phyloP scores from a whole-genome alignment of 2,797 vertebrate genomes.

The Synaphobranchus kaupii region DNA sequence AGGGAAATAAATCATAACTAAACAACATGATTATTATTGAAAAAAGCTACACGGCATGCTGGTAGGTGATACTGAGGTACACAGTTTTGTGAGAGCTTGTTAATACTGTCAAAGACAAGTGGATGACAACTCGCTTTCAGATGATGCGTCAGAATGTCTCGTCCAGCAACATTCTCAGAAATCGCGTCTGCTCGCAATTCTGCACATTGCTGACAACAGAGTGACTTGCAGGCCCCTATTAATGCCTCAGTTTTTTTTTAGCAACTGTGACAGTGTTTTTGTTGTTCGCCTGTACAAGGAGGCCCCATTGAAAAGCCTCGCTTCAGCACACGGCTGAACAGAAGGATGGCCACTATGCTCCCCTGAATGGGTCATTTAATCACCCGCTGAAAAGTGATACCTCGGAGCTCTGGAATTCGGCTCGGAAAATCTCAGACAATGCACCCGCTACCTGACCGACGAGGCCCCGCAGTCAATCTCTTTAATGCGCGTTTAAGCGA shows the following conservation, averaged over 20 bases:
- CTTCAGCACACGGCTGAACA: conserved; percentile 59
- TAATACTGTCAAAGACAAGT: not conserved
- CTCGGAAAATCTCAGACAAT: conserved; percentile 58
- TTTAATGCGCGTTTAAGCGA: not conserved
- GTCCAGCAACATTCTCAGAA: not conserved
- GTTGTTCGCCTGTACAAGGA: not conserved
- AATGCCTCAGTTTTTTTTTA: not conserved
- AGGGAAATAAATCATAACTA: not conserved
- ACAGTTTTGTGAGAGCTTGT: not conserved
- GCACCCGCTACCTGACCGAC: conserved; percentile 64
- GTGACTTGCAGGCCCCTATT: not conserved
- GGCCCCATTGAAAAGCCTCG: conserved; percentile 62
- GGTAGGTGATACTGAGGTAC: not conserved
- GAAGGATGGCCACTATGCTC: conserved; percentile 70
- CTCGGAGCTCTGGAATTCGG: conserved; percentile 60
- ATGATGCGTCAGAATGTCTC: not conserved
- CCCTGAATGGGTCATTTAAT: conserved; percentile 64
- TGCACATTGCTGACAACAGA: not conserved
- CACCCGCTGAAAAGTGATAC: conserved; percentile 69
- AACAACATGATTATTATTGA: not conserved
- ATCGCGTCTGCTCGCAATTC: not conserved
- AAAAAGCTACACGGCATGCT: not conserved
- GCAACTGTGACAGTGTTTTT: not conserved
- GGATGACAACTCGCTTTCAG: not conserved
- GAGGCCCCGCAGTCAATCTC: not conserved